Base-by-base conservation (phyloP, 2,113 vertebrate genomes). In the Megaptera novaeangliae region DNA sequence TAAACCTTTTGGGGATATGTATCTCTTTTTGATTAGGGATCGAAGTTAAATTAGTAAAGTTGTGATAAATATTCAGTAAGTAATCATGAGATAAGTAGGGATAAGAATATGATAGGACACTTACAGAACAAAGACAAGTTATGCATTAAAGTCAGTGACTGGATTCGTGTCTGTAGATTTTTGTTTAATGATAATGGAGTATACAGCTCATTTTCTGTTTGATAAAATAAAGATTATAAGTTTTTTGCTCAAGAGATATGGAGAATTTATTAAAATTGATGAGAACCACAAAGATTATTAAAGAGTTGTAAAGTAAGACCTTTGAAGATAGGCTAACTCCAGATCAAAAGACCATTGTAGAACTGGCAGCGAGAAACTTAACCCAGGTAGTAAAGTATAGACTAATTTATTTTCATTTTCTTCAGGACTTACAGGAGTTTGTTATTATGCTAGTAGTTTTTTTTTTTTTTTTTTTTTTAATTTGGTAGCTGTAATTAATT, bases 381-480 rank as follows among this genome's bases (percentile, higher is more conserved):
- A 57, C 31, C 44, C 34, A 8, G 23, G 1, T 31, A 41, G 3
- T 81, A 64, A 86, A 81, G 27, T 78, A 11, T 25, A 91, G 21
- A 61, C 82, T 72, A 66, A 52, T 94, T 81, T 41, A 41, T 71
- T 92, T 82, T 72, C 18, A 39, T 86, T 82, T 97, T 97, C 61
- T 89, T 78, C 17, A 80, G 23, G 29, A 94, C 55, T 91, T 84
- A 23, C 3, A 41, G 46, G 8, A 69, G 1, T 80, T 92, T 63
- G 11, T 83, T 63, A 83, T 80, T 63, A 78, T 63, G 27, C 34
- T 57, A 27, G n/a, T 59, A 71, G 39, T 46, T 29, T 52, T 31
- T 71, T 34, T 39, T 83, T n/a, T 31, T 71, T 34, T 39, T 83
- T 92, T 85, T 8, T 64, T 66, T n/a, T n/a, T 17, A 63, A 84